A percentile compares a stretch with the other conserved stretches of the same genome.
Conservation (phyloP, 2,797 vertebrate genomes). For the Esox lucius region DNA sequence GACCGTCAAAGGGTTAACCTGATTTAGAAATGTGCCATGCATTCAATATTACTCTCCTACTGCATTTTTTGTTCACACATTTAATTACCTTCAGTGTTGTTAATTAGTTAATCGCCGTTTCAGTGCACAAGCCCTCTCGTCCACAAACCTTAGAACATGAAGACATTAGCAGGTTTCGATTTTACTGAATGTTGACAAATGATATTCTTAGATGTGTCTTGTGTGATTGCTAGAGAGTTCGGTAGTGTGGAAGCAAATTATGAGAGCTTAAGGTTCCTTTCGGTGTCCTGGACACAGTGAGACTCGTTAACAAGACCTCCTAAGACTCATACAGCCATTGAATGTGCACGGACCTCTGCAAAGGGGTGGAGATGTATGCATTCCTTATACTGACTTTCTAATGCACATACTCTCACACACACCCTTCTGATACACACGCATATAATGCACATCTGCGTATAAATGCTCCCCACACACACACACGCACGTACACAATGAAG, state of each 20-base stretch:
- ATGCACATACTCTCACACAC: slow-evolving; percentile 20
- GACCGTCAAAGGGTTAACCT: background rate
- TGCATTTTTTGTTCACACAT: no score
- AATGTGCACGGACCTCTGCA: background rate
- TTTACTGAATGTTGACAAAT: background rate
- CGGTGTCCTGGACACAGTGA: background rate
- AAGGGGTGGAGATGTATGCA: background rate
- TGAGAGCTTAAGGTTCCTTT: background rate
- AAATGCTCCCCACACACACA: slow-evolving; percentile 5
- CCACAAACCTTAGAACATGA: background rate
- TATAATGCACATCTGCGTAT: background rate
- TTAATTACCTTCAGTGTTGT: no score
- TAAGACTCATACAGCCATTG: background rate
- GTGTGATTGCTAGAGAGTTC: background rate
- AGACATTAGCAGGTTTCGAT: background rate
- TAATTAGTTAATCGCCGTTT: no score
- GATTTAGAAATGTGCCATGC: background rate
- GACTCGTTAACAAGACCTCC: background rate
- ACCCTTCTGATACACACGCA: background rate
- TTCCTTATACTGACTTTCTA: slow-evolving; percentile 5
- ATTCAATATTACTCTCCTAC: background rate
- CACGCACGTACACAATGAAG: slow-evolving; percentile 12
- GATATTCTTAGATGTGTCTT: background rate
- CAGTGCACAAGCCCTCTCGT: background rate
- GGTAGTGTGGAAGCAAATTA: background rate